Evolutionary conservation across 2,113 vertebrate species (phyloP).

Genomic region (Chroicocephalus ridibundus): DNA sequence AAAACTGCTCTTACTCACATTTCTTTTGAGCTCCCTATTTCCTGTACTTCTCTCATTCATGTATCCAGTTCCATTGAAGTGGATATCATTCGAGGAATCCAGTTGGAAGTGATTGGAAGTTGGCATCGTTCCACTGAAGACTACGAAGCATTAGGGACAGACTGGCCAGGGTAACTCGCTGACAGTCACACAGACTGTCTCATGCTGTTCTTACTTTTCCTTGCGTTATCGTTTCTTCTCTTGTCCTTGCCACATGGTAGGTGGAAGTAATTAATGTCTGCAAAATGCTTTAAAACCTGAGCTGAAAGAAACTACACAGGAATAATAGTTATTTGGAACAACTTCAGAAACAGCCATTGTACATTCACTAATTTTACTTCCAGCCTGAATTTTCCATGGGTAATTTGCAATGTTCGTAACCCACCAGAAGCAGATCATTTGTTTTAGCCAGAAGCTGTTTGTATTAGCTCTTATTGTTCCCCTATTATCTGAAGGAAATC

Average conservation of each 20-base stretch:
- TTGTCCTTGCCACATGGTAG: neutral
- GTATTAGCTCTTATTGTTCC: neutral
- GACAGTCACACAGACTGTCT: neutral
- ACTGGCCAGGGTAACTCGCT: neutral
- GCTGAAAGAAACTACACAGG: neutral
- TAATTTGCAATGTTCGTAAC: neutral
- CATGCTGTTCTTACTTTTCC: neutral
- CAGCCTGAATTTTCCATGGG: slow-evolving; percentile 2
- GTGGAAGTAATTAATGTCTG: neutral
- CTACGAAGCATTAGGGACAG: neutral
- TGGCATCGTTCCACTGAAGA: neutral
- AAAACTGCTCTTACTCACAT: neutral
- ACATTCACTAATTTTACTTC: slow-evolving; percentile 1
- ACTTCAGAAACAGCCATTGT: neutral
- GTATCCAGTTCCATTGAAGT: neutral
- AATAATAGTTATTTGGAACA: neutral
- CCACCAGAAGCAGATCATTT: neutral
- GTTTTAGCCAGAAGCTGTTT: neutral
- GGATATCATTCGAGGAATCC: neutral
- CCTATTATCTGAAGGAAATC: neutral
- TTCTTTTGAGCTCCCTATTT: neutral
- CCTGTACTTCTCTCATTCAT: neutral
- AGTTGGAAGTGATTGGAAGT: neutral
- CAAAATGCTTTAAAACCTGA: neutral
- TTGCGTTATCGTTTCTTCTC: neutral